Conservation (phyloP, 2,888 invertebrate genomes). For the Melanotus villosus region DNA sequence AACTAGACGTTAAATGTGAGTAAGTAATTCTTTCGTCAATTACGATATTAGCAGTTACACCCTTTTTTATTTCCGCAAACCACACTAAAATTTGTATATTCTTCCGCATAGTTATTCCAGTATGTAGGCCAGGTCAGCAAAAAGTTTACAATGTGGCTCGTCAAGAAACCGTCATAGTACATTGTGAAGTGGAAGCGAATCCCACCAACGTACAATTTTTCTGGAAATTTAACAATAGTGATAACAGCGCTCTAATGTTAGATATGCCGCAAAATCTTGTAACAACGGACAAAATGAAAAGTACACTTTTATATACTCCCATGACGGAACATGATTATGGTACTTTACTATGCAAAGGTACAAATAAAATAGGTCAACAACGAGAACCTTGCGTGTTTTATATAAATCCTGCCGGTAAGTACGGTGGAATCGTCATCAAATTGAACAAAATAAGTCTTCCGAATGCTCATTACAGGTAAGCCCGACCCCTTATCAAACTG, state of each 20-base stretch:
- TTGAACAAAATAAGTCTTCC: not conserved
- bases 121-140: constrained; percentile 79
- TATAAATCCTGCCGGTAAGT: constrained; percentile 80
- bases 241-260: constrained; percentile 72
- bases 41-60: too few species aligned
- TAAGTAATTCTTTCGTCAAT: constrained; percentile 32
- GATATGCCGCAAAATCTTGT: constrained; percentile 78
- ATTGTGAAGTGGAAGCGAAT: constrained; percentile 84
- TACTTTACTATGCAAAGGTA: constrained; percentile 81
- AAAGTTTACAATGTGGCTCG: constrained; percentile 80
- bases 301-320: constrained; percentile 79
- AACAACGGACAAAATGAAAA: constrained; percentile 74
- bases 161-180: constrained; percentile 77
- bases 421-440: not conserved
- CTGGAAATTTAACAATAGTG: constrained; percentile 84
- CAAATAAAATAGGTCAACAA: constrained; percentile 81
- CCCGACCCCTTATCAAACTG: constrained; percentile 83
- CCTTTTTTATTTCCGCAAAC: too few species aligned
- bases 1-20: constrained; percentile 90
- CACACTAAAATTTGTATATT: too few species aligned
- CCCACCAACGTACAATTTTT: constrained; percentile 77
- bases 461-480: constrained; percentile 71
- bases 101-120: constrained; percentile 77
- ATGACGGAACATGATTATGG: constrained; percentile 82
- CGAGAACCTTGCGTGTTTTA: constrained; percentile 81